Evolutionary conservation across 2,888 invertebrate species (phyloP).

Genomic region (Pardosa pseudoannulata): DNA sequence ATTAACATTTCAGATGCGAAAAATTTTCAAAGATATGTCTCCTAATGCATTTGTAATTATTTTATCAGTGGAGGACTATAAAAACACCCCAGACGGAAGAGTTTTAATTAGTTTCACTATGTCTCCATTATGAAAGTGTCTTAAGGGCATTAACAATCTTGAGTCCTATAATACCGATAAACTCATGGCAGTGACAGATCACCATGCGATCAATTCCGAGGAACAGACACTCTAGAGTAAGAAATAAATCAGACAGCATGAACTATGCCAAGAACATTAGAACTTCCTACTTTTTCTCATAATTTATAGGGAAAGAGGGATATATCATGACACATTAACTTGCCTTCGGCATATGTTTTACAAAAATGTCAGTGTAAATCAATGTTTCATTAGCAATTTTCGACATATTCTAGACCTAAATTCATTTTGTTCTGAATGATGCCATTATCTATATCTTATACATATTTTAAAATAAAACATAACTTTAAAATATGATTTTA

Average conservation of each 20-base stretch:
- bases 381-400: too few relatives aligned
- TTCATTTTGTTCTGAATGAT: too few relatives aligned
- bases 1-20: background rate
- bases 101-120: slow-evolving; percentile 4
- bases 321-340: background rate
- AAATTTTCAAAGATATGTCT: background rate
- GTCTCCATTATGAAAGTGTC: background rate
- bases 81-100: background rate
- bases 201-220: background rate
- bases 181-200: slow-evolving; percentile 9
- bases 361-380: background rate
- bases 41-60: slow-evolving; percentile 2
- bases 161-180: background rate
- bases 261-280: background rate
- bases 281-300: background rate
- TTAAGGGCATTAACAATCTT: slow-evolving; percentile 1
- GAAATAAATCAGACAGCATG: background rate
- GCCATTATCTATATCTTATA: too few relatives aligned
- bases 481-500: too few relatives aligned
- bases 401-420: too few relatives aligned
- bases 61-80: background rate
- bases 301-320: background rate
- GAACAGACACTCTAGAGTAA: background rate
- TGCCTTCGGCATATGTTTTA: background rate
- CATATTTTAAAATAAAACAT: too few relatives aligned